A percentile compares a stretch with the other conserved stretches of the same genome.
These are phyloP conservation scores for Passer domesticus DNA, from an alignment of 2,113 vertebrate species.

Conservation along the genomic window DNA sequence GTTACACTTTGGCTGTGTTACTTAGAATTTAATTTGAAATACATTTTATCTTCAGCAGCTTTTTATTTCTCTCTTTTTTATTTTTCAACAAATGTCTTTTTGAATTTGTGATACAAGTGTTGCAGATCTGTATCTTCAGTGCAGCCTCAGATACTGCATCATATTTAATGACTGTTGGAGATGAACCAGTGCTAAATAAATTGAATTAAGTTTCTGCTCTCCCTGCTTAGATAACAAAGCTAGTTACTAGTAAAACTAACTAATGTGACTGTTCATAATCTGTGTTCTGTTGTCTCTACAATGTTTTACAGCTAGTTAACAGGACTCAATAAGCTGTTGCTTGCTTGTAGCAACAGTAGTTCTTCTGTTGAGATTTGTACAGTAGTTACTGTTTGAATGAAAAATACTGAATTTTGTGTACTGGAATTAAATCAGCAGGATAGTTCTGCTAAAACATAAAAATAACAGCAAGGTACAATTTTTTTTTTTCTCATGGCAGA, in stretches of 20 bases:
- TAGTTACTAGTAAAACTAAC: not conserved
- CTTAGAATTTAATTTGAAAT: not conserved
- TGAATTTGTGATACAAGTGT: not conserved
- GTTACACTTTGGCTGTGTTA: not conserved
- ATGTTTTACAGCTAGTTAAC: not conserved
- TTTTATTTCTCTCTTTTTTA: not conserved
- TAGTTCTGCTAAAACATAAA: not conserved
- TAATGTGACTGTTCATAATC: not conserved
- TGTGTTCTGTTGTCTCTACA: not conserved
- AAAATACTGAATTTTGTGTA: not conserved
- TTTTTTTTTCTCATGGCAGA: not conserved
- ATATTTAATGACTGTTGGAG: rapidly evolving
- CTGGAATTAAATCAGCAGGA: not conserved
- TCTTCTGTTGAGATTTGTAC: not conserved
- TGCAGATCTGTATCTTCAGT: not conserved
- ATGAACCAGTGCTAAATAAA: not conserved
- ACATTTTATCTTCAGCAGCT: not conserved
- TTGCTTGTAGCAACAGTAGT: not conserved
- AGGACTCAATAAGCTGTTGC: not conserved
- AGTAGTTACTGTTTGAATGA: not conserved
- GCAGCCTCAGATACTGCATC: not conserved
- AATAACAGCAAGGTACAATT: not conserved
- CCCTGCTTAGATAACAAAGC: not conserved
- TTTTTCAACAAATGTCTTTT: not conserved
- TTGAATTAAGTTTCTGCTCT: not conserved